Evolutionary conservation across 2,888 invertebrate species (phyloP).

Genomic region (Nematopogon swammerdamellus): DNA sequence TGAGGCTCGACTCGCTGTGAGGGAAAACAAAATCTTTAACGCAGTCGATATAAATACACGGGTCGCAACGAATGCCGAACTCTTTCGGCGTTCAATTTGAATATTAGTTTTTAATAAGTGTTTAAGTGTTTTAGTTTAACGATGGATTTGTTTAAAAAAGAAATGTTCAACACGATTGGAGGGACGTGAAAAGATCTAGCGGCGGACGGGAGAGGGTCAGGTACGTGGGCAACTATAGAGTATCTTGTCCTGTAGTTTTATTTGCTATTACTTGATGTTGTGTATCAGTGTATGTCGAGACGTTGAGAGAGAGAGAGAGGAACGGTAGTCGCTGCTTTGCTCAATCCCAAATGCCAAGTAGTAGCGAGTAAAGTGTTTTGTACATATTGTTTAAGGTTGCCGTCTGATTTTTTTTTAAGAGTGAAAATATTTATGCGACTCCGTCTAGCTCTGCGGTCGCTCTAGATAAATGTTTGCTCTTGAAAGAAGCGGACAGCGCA

Average conservation of each 20-base stretch:
- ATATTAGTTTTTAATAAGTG: neutral
- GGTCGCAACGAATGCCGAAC: neutral
- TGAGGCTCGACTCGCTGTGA: too few relatives aligned
- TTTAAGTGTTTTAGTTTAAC: too few relatives aligned
- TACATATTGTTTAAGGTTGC: neutral
- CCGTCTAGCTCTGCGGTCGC: too few relatives aligned
- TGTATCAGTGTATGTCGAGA: neutral
- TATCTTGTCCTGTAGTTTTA: neutral
- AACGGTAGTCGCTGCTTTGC: neutral
- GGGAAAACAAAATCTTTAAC: too few relatives aligned
- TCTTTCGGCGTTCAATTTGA: neutral
- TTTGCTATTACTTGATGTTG: neutral
- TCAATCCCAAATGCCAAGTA: neutral
- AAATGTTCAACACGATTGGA: neutral
- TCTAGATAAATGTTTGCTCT: too few relatives aligned
- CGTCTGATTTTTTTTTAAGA: too few relatives aligned
- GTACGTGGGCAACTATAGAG: neutral
- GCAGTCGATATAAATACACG: neutral
- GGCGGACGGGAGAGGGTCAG: neutral
- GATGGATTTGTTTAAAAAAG: too few relatives aligned
- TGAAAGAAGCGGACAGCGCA: too few relatives aligned
- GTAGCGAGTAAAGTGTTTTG: neutral
- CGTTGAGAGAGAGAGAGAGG: neutral
- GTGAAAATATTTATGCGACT: too few relatives aligned
- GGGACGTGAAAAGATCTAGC: neutral